Conservation (phyloP, 2,888 invertebrate species). For the Nomada fabriciana region DNA sequence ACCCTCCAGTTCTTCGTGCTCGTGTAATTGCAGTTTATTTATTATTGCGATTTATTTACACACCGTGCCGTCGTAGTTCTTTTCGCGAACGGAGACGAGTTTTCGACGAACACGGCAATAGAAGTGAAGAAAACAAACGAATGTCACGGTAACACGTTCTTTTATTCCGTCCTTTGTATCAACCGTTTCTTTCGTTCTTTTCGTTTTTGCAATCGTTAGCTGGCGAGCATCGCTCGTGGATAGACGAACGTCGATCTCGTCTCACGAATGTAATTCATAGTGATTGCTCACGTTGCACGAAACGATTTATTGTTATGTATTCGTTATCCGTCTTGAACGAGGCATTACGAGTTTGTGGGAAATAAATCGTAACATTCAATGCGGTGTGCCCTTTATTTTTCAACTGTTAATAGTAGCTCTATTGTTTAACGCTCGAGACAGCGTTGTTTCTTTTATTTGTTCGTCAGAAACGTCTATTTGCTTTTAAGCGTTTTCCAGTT, state of each 20-base stretch:
- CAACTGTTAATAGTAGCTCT: background rate
- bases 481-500: background rate
- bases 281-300: background rate
- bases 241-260: background rate
- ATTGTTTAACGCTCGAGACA: background rate
- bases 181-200: background rate
- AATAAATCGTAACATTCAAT: slow-evolving; percentile 13
- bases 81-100: background rate
- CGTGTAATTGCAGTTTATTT: slow-evolving; percentile 29
- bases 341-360: background rate
- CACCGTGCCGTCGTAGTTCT: background rate
- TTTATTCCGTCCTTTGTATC: slow-evolving; percentile 20
- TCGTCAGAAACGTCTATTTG: background rate
- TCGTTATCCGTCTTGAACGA: background rate
- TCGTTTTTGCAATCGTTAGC: background rate
- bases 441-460: background rate
- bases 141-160: background rate
- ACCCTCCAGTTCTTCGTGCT: slow-evolving; percentile 44
- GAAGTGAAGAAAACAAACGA: background rate
- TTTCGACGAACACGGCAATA: background rate
- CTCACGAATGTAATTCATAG: background rate
- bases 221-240: background rate
- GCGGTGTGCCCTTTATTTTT: slow-evolving; percentile 17
- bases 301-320: slow-evolving; percentile 1
- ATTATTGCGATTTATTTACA: slow-evolving; percentile 11